Percentiles rank a stretch among this genome's conserved stretches.
Evolutionary conservation across 2,797 vertebrate genomes (phyloP).

Genomic region (Helicolenus hilgendorfi): DNA sequence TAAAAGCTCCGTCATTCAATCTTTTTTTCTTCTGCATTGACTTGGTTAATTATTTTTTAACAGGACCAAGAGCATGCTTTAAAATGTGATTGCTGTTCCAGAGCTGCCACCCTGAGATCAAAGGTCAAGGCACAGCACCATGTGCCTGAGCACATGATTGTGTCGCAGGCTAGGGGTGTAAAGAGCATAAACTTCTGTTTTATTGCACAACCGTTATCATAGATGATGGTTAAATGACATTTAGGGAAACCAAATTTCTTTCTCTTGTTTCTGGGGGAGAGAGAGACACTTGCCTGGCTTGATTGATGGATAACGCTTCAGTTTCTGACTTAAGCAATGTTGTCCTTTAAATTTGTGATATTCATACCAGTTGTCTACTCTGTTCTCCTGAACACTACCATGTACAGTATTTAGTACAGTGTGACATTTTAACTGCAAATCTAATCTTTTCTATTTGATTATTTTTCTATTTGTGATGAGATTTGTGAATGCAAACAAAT

Average conservation of each 20-base stretch:
- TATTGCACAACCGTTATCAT: constrained; percentile 54
- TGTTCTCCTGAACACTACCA: not conserved
- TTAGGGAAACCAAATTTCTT: not conserved
- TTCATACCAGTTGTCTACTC: not conserved
- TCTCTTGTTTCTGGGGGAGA: not conserved
- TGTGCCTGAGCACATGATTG: constrained; percentile 72
- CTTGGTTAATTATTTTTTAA: constrained; percentile 84
- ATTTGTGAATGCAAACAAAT: not conserved
- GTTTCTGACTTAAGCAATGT: not conserved
- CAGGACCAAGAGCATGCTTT: constrained; percentile 52
- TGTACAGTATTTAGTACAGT: not conserved
- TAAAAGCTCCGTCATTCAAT: not conserved
- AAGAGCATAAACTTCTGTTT: constrained; percentile 53
- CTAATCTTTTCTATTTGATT: not conserved
- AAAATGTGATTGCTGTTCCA: constrained; percentile 78
- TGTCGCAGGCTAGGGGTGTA: constrained; percentile 35
- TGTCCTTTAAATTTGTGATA: not conserved
- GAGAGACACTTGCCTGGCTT: not conserved
- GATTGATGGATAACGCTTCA: not conserved
- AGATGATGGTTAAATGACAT: constrained; percentile 17
- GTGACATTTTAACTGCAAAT: not conserved
- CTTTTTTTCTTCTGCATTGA: constrained; percentile 11
- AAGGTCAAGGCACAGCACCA: constrained; percentile 83
- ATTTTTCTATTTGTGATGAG: not conserved
- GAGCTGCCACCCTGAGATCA: constrained; percentile 76